These are phyloP conservation scores for Drosophila busckii DNA, from an alignment of 1,140 invertebrate species.

Conservation along the genomic window DNA sequence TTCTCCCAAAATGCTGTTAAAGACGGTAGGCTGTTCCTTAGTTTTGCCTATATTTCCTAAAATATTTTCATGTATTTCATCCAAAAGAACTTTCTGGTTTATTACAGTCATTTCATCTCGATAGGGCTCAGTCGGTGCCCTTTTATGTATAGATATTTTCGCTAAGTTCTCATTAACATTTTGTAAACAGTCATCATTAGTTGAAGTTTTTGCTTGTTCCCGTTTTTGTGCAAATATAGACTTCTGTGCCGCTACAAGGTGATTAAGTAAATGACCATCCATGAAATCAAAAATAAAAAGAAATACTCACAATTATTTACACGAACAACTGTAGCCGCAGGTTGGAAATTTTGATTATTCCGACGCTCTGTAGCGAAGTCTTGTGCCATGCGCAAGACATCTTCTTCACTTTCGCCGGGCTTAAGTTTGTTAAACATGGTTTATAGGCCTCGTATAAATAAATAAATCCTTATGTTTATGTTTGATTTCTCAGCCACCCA, in stretches of 20 bases:
- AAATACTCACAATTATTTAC: slow-evolving; percentile 69
- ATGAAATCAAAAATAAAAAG: too few species aligned
- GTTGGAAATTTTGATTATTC: slow-evolving; percentile 79
- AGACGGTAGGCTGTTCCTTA: slow-evolving; percentile 26
- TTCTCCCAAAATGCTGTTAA: slow-evolving; percentile 81
- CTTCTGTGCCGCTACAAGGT: slow-evolving; percentile 37
- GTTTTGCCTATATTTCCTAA: slow-evolving; percentile 49
- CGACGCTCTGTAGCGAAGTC: slow-evolving; percentile 82
- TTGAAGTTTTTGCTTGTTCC: slow-evolving; percentile 51
- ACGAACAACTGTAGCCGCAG: slow-evolving; percentile 82
- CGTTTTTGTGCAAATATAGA: slow-evolving; percentile 66
- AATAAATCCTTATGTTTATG: too few species aligned
- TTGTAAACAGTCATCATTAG: background rate
- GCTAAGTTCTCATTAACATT: too few species aligned
- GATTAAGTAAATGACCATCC: background rate
- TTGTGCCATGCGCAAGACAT: slow-evolving; percentile 85
- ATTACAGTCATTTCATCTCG: background rate
- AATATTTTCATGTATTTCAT: slow-evolving; percentile 72
- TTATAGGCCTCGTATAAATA: too few species aligned
- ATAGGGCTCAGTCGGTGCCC: background rate
- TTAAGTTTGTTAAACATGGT: slow-evolving; percentile 84
- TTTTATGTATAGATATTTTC: background rate
- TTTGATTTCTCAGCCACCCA: too few species aligned
- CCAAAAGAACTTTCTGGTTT: slow-evolving; percentile 32
- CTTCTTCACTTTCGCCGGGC: slow-evolving; percentile 83